These are phyloP conservation scores for Armadillidium nasatum DNA, from an alignment of 1,140 invertebrate genomes.

Conservation along the genomic window DNA sequence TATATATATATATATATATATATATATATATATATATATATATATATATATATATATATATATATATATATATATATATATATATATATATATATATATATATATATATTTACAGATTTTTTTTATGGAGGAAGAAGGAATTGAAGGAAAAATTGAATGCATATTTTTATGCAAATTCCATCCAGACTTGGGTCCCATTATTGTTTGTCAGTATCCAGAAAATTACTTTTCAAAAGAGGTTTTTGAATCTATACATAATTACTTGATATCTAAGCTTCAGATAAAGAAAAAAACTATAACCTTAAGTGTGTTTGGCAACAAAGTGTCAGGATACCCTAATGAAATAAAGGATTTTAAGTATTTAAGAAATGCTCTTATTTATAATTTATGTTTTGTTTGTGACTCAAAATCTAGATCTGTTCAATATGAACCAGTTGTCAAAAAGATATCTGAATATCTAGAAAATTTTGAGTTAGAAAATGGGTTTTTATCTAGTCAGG, in stretches of 20 bases:
- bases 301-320: constrained; percentile 72
- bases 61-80: no score
- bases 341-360: constrained; percentile 84
- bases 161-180: constrained; percentile 46
- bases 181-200: constrained; percentile 41
- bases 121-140: not conserved
- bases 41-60: no score
- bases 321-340: constrained; percentile 89
- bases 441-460: constrained; percentile 56
- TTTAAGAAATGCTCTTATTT: constrained; percentile 87
- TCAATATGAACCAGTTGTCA: constrained; percentile 54
- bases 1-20: no score
- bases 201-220: constrained; percentile 50
- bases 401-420: constrained; percentile 79
- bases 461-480: constrained; percentile 51
- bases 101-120: no score
- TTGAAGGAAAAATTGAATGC: constrained; percentile 40
- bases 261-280: constrained; percentile 91
- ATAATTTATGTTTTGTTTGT: constrained; percentile 93
- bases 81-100: no score
- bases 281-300: constrained; percentile 83
- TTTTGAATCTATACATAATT: constrained; percentile 88
- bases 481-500: constrained; percentile 38
- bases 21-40: no score
- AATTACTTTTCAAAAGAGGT: constrained; percentile 85